Evolutionary conservation across 1,140 invertebrate genomes (phyloP).

Genomic region (Chironomus tepperi): DNA sequence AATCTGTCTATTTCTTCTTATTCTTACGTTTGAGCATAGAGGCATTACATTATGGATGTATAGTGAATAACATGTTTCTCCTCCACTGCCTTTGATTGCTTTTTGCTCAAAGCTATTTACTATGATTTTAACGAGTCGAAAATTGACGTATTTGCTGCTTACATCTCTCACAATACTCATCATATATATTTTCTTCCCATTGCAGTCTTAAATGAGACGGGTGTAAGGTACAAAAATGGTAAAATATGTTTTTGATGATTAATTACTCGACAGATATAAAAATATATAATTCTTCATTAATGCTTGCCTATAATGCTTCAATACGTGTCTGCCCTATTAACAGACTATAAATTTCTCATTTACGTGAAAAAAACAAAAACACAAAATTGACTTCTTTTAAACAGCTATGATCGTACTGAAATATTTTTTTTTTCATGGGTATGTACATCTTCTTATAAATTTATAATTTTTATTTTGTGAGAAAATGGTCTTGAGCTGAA

Average conservation of each 20-base stretch:
- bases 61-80: not conserved
- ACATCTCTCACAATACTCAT: not conserved
- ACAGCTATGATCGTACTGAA: not conserved
- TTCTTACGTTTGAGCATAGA: no score
- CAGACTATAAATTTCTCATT: not conserved
- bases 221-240: no score
- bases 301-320: not conserved
- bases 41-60: not conserved
- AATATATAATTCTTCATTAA: slow-evolving; percentile 19
- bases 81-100: not conserved
- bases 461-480: not conserved
- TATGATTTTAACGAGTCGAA: slow-evolving; percentile 14
- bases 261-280: slow-evolving; percentile 20
- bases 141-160: slow-evolving; percentile 19
- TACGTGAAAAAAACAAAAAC: not conserved
- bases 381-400: not conserved
- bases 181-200: not conserved
- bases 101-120: slow-evolving; percentile 20
- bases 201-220: not conserved
- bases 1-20: not conserved
- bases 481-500: not conserved
- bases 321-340: slow-evolving; percentile 22
- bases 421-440: no score
- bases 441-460: no score
- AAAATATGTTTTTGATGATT: slow-evolving; percentile 12